phyloP scores from a whole-genome alignment of 2,113 vertebrate genomes.

The Melierax canorus region DNA sequence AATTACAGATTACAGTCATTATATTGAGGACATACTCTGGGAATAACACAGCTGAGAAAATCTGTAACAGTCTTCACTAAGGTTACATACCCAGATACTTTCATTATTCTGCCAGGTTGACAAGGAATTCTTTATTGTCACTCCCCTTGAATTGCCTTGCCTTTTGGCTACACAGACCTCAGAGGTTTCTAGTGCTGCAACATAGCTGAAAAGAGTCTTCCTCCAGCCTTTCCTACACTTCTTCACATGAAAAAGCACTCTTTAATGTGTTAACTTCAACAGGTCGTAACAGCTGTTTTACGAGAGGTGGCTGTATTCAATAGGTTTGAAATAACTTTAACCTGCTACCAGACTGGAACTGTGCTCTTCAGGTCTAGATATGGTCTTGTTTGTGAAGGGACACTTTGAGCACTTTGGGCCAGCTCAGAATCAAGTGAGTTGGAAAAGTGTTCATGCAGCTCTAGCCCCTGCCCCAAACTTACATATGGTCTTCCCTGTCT shows the following conservation, averaged over 20 bases:
- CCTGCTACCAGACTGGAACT: background rate
- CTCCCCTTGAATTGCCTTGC: background rate
- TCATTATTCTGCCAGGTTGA: background rate
- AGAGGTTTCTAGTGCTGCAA: background rate
- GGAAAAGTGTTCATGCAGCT: background rate
- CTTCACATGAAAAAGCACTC: background rate
- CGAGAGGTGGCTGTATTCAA: background rate
- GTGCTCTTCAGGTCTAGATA: background rate
- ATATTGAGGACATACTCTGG: background rate
- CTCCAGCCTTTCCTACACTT: background rate
- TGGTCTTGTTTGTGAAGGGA: background rate
- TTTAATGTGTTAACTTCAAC: background rate
- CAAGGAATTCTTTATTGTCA: background rate
- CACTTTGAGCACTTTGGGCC: background rate
- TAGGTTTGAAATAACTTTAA: background rate
- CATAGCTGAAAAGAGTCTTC: background rate
- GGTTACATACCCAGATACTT: background rate
- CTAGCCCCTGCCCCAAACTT: background rate
- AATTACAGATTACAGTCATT: background rate
- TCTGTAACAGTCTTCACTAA: background rate
- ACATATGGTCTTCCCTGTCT: fast-evolving
- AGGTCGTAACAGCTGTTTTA: background rate
- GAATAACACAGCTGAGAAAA: background rate
- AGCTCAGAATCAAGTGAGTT: background rate
- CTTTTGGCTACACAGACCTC: background rate